A percentile compares a stretch with the other conserved stretches of the same genome.
phyloP scores from a whole-genome alignment of 1,140 invertebrate genomes.

The Conus betulinus region DNA sequence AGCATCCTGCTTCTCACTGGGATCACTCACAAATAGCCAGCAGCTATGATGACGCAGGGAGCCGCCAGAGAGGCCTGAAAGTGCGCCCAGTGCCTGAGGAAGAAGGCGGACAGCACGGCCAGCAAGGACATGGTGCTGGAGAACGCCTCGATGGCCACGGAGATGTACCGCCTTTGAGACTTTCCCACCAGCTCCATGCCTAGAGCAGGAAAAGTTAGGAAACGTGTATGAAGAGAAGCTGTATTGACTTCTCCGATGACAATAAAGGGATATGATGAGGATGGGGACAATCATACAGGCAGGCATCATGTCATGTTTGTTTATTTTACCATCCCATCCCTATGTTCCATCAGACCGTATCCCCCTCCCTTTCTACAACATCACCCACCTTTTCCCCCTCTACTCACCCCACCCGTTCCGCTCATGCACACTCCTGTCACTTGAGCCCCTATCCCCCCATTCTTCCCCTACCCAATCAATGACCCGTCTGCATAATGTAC shows the following conservation, averaged over 20 bases:
- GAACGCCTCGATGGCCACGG: background rate
- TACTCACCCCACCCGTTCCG: too few species aligned
- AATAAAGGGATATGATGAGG: too few species aligned
- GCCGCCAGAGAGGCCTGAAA: slow-evolving; percentile 86
- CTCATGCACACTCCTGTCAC: too few species aligned
- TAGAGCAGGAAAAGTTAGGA: slow-evolving; percentile 74
- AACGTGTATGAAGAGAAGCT: too few species aligned
- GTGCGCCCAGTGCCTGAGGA: slow-evolving; percentile 82
- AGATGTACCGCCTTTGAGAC: slow-evolving; percentile 63
- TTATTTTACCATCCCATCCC: background rate
- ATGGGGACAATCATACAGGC: too few species aligned
- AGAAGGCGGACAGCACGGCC: slow-evolving; percentile 80
- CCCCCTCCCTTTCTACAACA: background rate
- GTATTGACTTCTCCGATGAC: too few species aligned
- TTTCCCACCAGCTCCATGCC: slow-evolving; percentile 20
- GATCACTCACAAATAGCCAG: slow-evolving; percentile 73
- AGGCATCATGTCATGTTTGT: too few species aligned
- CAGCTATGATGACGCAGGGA: slow-evolving; percentile 83
- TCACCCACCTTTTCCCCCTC: background rate
- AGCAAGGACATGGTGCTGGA: slow-evolving; percentile 79
- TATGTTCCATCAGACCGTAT: background rate
- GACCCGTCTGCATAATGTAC: background rate
- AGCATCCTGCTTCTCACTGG: too few species aligned
- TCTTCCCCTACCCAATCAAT: background rate
- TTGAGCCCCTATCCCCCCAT: too few species aligned